Base-by-base conservation (phyloP, 2,797 vertebrate species). In the Knipowitschia caucasica region DNA sequence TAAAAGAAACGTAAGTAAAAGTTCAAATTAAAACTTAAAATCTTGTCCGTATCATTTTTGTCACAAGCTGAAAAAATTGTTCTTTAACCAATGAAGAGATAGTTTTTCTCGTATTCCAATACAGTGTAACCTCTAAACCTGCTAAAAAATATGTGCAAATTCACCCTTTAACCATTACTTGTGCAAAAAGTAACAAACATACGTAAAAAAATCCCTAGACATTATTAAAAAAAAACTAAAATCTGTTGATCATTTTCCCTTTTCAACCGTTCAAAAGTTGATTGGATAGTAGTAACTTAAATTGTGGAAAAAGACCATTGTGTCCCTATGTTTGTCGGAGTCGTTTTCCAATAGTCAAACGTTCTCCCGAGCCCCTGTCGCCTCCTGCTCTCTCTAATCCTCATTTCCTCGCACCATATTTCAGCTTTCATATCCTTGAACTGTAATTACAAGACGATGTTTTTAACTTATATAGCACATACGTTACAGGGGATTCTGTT, bases 401-500 rank as follows among this genome's bases (percentile, higher is more conserved):
- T n/a, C n/a, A n/a, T n/a, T n/a, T n/a, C n/a, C n/a, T n/a, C n/a
- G n/a, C n/a, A 43, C 23, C 11, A 25, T 23, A 59, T 50, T n/a
- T n/a, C 54, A 14, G 26, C 24, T 0, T 36, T 5, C 18, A 20
- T 25, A 21, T 7, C 21, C 5, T 43, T 3, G 9, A 36, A 36
- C 3, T 36, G 15, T 3, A 36, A 18, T 17, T 17, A n/a, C n/a
- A n/a, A 36, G 7, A 18, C n/a, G n/a, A 17, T 36, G 35, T 33
- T 33, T 33, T n/a, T 12, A 33, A 33, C 12, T 12, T 4, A 33
- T 33, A n/a, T 33, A 12, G 31, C 31, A 33, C 14, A n/a, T 2
- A 33, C n/a, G n/a, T n/a, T n/a, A 11, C 2, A 31, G 30, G 30
- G 30, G 12, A 33, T 71, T 70, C 64, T 53, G 57, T 79, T 78